These are phyloP conservation scores for Sus scrofa DNA, from an alignment of 2,113 vertebrate species.

Conservation along the genomic window DNA sequence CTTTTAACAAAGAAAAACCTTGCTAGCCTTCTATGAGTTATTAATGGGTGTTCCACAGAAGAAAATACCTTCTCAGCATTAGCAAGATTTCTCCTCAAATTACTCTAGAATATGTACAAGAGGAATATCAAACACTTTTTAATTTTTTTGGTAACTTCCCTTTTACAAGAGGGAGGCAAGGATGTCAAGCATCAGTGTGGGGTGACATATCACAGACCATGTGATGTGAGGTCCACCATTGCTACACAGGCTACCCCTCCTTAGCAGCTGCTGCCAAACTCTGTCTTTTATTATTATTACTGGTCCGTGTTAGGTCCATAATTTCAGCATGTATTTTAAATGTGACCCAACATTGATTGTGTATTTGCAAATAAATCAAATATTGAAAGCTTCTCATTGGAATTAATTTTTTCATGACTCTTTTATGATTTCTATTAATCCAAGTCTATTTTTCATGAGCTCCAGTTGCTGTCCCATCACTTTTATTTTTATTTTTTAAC, in stretches of 20 bases:
- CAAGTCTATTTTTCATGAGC: constrained; percentile 35
- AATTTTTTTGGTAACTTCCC: not conserved
- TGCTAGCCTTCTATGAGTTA: not conserved
- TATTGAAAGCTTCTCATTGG: not conserved
- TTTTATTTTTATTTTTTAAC: too few species aligned
- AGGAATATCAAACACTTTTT: not conserved
- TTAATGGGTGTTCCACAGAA: not conserved
- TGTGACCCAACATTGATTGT: not conserved
- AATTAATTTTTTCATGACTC: not conserved
- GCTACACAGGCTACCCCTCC: not conserved
- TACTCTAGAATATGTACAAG: not conserved
- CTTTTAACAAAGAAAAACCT: constrained; percentile 5
- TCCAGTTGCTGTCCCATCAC: not conserved
- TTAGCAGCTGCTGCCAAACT: not conserved
- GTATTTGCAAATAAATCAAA: not conserved
- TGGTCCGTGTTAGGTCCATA: not conserved
- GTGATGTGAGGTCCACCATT: not conserved
- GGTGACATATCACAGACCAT: not conserved
- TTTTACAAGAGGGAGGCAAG: not conserved
- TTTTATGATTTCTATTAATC: not conserved
- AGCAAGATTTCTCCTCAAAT: not conserved
- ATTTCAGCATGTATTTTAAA: not conserved
- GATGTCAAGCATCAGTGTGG: not conserved
- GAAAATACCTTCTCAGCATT: not conserved
- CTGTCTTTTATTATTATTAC: not conserved